phyloP scores from a whole-genome alignment of 2,888 invertebrate genomes.

The Hololepta plana region DNA sequence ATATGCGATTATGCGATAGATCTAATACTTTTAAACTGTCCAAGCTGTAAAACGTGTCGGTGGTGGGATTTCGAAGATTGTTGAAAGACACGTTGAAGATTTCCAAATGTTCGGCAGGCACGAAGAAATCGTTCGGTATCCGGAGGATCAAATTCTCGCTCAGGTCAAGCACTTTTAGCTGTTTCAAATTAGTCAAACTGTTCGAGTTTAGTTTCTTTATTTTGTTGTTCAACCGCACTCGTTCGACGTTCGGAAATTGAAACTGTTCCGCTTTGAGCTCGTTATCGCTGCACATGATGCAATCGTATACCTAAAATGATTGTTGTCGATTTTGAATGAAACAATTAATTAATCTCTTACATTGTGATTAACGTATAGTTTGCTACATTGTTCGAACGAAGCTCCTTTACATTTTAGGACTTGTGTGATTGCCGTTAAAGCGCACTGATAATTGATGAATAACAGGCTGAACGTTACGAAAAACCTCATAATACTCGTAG shows the following conservation, averaged over 20 bases:
- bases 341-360: too few species aligned
- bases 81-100: slow-evolving; percentile 11
- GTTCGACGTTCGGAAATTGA: slow-evolving; percentile 10
- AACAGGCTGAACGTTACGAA: too few species aligned
- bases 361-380: too few species aligned
- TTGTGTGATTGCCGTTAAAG: too few species aligned
- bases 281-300: too few species aligned
- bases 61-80: slow-evolving; percentile 10
- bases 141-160: slow-evolving; percentile 10
- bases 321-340: too few species aligned
- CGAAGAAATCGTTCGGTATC: slow-evolving; percentile 12
- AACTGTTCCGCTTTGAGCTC: slow-evolving; percentile 7
- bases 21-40: slow-evolving; percentile 10
- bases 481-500: too few species aligned
- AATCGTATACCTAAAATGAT: too few species aligned
- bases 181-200: slow-evolving; percentile 9
- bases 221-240: slow-evolving; percentile 9
- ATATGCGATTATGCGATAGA: slow-evolving; percentile 11
- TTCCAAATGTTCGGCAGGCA: slow-evolving; percentile 8
- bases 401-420: too few species aligned
- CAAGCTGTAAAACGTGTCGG: slow-evolving; percentile 12
- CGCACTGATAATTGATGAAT: too few species aligned
- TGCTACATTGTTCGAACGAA: too few species aligned
- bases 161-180: slow-evolving; percentile 9
- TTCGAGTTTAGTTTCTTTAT: slow-evolving; percentile 8